Conservation (phyloP, 2,888 invertebrate species). For the Lycaena phlaeas region DNA sequence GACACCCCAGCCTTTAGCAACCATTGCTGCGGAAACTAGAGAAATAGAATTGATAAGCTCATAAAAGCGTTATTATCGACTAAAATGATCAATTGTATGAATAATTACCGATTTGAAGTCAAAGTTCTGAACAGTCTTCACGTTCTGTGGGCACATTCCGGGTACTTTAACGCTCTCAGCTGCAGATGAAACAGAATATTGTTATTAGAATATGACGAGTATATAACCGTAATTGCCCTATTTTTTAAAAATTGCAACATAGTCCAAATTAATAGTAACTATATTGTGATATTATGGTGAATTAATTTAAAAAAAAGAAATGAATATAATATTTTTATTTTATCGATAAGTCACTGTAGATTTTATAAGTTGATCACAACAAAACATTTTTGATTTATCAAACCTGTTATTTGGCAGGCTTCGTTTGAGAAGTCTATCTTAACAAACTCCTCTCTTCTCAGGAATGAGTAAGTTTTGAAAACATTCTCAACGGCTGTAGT, state of each 20-base stretch:
- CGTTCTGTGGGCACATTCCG: conserved; percentile 43
- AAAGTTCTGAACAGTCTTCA: conserved; percentile 48
- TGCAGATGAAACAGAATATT: conserved; percentile 22
- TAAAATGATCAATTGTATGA: not conserved
- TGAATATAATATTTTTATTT: no score
- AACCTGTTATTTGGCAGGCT: conserved; percentile 1
- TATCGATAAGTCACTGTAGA: no score
- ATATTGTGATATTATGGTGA: no score
- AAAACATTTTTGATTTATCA: no score
- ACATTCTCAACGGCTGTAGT: not conserved
- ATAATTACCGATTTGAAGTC: conserved; percentile 21
- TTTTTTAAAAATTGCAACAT: no score
- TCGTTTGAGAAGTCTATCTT: not conserved
- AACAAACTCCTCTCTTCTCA: not conserved
- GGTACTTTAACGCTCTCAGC: conserved; percentile 39
- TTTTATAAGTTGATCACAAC: no score
- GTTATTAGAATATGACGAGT: not conserved
- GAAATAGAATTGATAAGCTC: no score
- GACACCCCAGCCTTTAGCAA: no score
- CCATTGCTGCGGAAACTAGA: not conserved
- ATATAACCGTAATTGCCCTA: no score
- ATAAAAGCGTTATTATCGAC: not conserved
- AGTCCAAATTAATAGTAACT: no score
- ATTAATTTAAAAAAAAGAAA: no score
- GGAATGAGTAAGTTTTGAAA: not conserved